Base-by-base conservation (phyloP, 1,140 invertebrate species). In the Cotesia vestalis region DNA sequence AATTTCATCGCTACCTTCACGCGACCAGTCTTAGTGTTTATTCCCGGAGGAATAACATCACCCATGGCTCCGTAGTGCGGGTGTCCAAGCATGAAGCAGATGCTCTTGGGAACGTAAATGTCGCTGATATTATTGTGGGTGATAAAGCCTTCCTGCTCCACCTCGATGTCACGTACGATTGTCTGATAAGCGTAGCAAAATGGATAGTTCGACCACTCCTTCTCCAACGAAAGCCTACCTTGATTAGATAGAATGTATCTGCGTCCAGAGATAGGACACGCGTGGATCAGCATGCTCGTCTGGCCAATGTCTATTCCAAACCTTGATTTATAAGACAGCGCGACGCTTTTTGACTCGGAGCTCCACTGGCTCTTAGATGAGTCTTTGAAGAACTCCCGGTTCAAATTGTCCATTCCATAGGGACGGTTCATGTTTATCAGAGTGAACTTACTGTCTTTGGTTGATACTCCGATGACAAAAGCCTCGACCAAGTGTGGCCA, bases 401-500 rank as follows among this genome's bases (percentile, higher is more conserved):
- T 35, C 4, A 73, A 60, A 36, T 76, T 76, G 0, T 76, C 72
- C 4, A 36, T n/a, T 35, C 60, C 69, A 40, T 76, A 73, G 1
- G 38, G 14, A 11, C 20, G 35, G 8, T 57, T 55, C 2, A 40
- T 5, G 67, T 77, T 53, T 12, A 74, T 68, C 12, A 78, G 40
- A 14, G 73, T 63, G 62, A 77, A 74, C 71, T 80, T 84, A 0
- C 20, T 12, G 0, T 73, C 72, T 4, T 1, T 8, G 27, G 77
- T 76, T 0, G 81, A 79, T 17, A 86, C 75, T 2, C 64, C 80
- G 1, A 84, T 27, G 0, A 86, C 83, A 14, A 76, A 88, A 4
- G 82, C 94, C 85, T 96, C 94, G 38, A 90, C 88, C 27, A 98
- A 87, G 88, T 97, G 94, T 4, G 97, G 97, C 96, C 96, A 98